Evolutionary conservation across 1,140 invertebrate species (phyloP).

Genomic region (Parasteatoda tepidariorum): DNA sequence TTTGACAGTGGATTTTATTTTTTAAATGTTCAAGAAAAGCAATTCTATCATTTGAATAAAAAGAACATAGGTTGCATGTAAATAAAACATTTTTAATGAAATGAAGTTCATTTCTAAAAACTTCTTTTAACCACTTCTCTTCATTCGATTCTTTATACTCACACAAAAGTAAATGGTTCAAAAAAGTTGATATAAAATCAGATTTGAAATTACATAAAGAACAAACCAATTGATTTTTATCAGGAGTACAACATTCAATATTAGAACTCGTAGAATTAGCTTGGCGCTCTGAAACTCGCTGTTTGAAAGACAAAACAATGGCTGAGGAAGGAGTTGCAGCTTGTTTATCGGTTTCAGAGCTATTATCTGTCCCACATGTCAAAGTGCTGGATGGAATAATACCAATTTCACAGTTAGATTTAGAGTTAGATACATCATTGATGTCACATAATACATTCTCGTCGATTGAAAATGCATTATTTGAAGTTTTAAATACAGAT

Average conservation of each 20-base stretch:
- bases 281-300: conserved; percentile 10
- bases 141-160: neutral
- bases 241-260: neutral
- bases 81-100: conserved; percentile 73
- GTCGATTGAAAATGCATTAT: neutral
- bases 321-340: neutral
- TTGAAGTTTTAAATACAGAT: neutral
- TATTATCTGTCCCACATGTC: neutral
- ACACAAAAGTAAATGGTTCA: conserved; percentile 27
- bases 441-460: neutral
- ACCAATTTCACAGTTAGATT: neutral
- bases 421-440: neutral
- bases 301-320: neutral
- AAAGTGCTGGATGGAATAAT: neutral
- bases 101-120: conserved; percentile 79
- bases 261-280: conserved; percentile 70
- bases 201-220: conserved; percentile 3
- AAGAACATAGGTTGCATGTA: conserved; percentile 84
- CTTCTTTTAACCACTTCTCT: conserved; percentile 81
- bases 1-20: conserved; percentile 74
- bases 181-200: conserved; percentile 16
- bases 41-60: conserved; percentile 82
- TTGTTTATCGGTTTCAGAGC: neutral
- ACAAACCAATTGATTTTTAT: conserved; percentile 20
- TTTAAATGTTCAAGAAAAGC: conserved; percentile 82